phyloP scores from a whole-genome alignment of 2,888 invertebrate genomes.

The Ectemnius cavifrons region DNA sequence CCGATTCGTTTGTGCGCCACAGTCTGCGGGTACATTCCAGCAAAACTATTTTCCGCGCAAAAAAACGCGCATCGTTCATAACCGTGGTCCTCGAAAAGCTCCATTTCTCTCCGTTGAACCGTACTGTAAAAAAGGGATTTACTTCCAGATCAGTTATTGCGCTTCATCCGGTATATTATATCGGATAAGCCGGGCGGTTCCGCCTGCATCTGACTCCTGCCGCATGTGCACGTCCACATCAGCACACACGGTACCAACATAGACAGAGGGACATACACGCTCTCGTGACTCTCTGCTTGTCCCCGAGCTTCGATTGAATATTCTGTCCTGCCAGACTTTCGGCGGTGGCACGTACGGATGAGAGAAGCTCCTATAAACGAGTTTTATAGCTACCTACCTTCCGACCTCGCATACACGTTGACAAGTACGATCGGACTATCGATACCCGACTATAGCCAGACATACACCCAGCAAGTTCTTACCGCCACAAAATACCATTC shows the following conservation, averaged over 20 bases:
- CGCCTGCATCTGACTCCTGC: slow-evolving; percentile 33
- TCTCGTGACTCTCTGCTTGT: slow-evolving; percentile 16
- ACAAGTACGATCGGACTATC: slow-evolving; percentile 41
- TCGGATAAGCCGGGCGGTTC: slow-evolving; percentile 46
- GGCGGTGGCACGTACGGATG: slow-evolving; percentile 45
- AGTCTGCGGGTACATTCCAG: slow-evolving; percentile 21
- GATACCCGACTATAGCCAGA: slow-evolving; percentile 33
- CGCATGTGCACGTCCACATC: slow-evolving; percentile 9
- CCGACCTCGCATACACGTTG: slow-evolving; percentile 24
- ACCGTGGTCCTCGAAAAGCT: slow-evolving; percentile 22
- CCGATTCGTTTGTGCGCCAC: slow-evolving; percentile 29
- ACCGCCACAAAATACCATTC: slow-evolving; percentile 39
- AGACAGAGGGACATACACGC: neutral
- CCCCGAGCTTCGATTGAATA: slow-evolving; percentile 46
- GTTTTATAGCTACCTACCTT: slow-evolving; percentile 54
- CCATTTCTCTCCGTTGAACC: slow-evolving; percentile 50
- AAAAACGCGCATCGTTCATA: slow-evolving; percentile 5
- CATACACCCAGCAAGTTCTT: slow-evolving; percentile 36
- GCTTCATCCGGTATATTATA: slow-evolving; percentile 55
- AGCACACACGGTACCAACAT: neutral
- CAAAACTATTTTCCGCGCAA: slow-evolving; percentile 31
- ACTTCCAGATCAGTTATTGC: slow-evolving; percentile 52
- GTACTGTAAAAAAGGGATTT: slow-evolving; percentile 46
- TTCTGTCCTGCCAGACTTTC: slow-evolving; percentile 43
- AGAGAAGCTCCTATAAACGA: slow-evolving; percentile 53